A percentile compares a stretch with the other conserved stretches of the same genome.
Conservation (phyloP, 2,797 vertebrate genomes). For the Coregonus ussuriensis region DNA sequence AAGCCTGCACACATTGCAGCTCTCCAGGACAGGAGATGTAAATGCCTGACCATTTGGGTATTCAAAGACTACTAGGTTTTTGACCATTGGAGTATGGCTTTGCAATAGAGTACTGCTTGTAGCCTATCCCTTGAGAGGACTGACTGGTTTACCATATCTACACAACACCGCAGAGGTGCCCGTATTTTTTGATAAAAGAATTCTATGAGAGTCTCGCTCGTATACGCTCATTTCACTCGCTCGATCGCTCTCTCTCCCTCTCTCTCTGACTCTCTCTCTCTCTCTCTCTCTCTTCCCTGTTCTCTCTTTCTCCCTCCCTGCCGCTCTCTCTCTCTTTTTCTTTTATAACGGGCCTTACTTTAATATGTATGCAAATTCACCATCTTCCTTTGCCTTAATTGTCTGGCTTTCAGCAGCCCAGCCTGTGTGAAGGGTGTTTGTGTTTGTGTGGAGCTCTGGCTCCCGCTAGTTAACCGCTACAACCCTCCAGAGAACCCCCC, state of each 20-base stretch:
- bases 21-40: neutral
- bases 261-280: slow-evolving; percentile 69
- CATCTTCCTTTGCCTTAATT: slow-evolving; percentile 80
- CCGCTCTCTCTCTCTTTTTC: slow-evolving; percentile 76
- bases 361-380: slow-evolving; percentile 93
- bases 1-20: neutral
- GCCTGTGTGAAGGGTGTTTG: slow-evolving; percentile 61
- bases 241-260: slow-evolving; percentile 62
- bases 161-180: neutral
- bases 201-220: slow-evolving; percentile 49
- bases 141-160: neutral
- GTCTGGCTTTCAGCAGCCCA: slow-evolving; percentile 82
- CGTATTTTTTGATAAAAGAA: slow-evolving; percentile 64
- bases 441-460: slow-evolving; percentile 40
- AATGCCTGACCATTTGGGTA: too few species aligned
- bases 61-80: too few species aligned
- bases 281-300: slow-evolving; percentile 30
- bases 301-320: slow-evolving; percentile 56
- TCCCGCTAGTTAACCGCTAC: neutral
- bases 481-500: neutral
- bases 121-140: neutral
- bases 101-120: neutral
- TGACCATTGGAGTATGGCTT: too few species aligned
- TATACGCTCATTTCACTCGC: slow-evolving; percentile 44
- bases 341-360: slow-evolving; percentile 84